A percentile compares a stretch with the other conserved stretches of the same genome.
Evolutionary conservation across 2,888 invertebrate genomes (phyloP).

Genomic region (Noctua fimbriata): DNA sequence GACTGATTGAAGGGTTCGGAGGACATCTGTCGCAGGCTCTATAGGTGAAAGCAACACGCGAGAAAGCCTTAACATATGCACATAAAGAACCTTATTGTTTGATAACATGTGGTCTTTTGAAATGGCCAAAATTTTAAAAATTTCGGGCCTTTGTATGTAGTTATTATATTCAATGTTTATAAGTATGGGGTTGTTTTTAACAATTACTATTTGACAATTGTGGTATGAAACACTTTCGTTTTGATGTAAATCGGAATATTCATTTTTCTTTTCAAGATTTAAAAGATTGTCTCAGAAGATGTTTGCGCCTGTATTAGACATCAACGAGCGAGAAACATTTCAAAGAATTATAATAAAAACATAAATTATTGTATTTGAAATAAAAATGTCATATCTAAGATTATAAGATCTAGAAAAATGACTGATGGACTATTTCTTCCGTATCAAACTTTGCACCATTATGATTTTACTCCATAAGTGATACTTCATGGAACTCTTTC

Average conservation of each 20-base stretch:
- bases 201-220: slow-evolving; percentile 37
- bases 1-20: slow-evolving; percentile 89
- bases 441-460: neutral
- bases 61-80: slow-evolving; percentile 72
- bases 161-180: slow-evolving; percentile 32
- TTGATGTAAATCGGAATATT: slow-evolving; percentile 29
- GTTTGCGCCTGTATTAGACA: slow-evolving; percentile 59
- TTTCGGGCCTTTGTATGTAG: slow-evolving; percentile 19
- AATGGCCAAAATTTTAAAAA: slow-evolving; percentile 51
- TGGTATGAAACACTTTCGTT: slow-evolving; percentile 37
- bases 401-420: neutral
- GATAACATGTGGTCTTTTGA: slow-evolving; percentile 62
- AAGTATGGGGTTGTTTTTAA: slow-evolving; percentile 46
- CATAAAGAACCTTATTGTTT: slow-evolving; percentile 69
- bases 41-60: slow-evolving; percentile 82
- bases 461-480: neutral
- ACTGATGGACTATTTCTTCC: neutral
- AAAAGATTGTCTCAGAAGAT: neutral
- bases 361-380: neutral
- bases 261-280: neutral
- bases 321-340: slow-evolving; percentile 53
- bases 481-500: neutral
- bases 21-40: slow-evolving; percentile 84
- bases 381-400: neutral
- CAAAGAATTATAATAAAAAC: neutral